Percentiles rank a stretch among this genome's conserved stretches.
These are phyloP conservation scores for Eriosoma lanigerum DNA, from an alignment of 1,140 invertebrate species.

Conservation along the genomic window DNA sequence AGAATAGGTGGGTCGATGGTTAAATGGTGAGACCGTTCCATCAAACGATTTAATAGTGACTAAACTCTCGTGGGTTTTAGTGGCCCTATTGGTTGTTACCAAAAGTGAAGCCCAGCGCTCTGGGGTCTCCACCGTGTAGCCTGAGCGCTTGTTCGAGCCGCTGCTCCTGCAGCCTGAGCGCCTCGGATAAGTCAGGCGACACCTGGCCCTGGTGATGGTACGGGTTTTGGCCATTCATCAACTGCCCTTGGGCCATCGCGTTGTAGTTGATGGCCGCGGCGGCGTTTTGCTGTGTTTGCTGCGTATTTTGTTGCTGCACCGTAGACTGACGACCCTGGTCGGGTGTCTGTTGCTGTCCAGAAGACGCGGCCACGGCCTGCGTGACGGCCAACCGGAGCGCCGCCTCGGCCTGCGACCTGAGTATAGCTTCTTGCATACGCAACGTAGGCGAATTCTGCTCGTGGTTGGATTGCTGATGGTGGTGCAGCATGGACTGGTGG, in stretches of 20 bases:
- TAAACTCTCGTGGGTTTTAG: slow-evolving; percentile 55
- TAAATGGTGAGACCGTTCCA: neutral
- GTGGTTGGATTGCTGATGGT: slow-evolving; percentile 55
- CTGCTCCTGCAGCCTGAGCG: slow-evolving; percentile 75
- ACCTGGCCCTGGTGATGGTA: slow-evolving; percentile 59
- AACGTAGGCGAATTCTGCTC: slow-evolving; percentile 67
- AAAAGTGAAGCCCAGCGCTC: slow-evolving; percentile 67
- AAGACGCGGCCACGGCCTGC: slow-evolving; percentile 61
- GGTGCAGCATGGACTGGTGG: slow-evolving; percentile 58
- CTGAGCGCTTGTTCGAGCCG: slow-evolving; percentile 78
- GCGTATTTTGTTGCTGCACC: slow-evolving; percentile 51
- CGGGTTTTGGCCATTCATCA: slow-evolving; percentile 53
- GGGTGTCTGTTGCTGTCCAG: slow-evolving; percentile 56
- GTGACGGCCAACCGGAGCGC: slow-evolving; percentile 76
- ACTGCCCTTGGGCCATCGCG: slow-evolving; percentile 47
- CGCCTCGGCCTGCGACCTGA: slow-evolving; percentile 80
- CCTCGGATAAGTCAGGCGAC: slow-evolving; percentile 68
- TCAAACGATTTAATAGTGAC: slow-evolving; percentile 1
- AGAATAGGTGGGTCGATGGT: too few species aligned
- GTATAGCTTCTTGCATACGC: slow-evolving; percentile 74
- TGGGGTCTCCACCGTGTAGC: slow-evolving; percentile 70
- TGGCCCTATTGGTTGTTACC: slow-evolving; percentile 57
- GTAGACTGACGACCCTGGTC: slow-evolving; percentile 57
- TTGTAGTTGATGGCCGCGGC: slow-evolving; percentile 45
- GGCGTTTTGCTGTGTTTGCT: slow-evolving; percentile 11